Percentiles rank a stretch among this genome's conserved stretches.
phyloP scores from a whole-genome alignment of 2,888 invertebrate species.

The Pecten maximus region DNA sequence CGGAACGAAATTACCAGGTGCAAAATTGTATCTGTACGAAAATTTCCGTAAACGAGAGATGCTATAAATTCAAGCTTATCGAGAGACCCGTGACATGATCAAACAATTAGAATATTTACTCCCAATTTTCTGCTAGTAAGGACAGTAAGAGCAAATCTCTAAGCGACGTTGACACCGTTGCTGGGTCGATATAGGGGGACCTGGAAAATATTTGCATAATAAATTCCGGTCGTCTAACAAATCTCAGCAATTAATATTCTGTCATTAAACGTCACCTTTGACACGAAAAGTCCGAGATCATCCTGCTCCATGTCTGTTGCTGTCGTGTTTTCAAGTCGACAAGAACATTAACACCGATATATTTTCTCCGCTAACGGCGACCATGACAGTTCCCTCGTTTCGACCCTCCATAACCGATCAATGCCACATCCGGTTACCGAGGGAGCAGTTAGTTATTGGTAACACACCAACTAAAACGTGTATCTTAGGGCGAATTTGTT shows the following conservation, averaged over 20 bases:
- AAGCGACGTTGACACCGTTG: no score
- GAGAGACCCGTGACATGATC: neutral
- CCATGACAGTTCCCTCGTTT: constrained; percentile 15
- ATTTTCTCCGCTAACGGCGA: neutral
- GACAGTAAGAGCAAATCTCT: no score
- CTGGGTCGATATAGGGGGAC: neutral
- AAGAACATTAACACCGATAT: neutral
- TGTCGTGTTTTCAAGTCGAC: neutral
- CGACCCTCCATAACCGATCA: constrained; percentile 8
- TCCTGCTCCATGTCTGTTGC: neutral
- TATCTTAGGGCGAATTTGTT: no score
- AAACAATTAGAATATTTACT: neutral
- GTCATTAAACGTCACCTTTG: neutral
- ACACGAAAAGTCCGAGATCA: neutral
- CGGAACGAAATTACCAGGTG: neutral
- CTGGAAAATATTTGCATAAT: constrained; percentile 1
- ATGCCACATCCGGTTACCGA: neutral
- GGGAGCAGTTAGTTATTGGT: neutral
- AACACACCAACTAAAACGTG: no score
- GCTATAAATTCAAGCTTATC: neutral
- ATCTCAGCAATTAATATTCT: neutral
- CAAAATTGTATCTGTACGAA: neutral
- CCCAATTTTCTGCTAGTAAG: neutral
- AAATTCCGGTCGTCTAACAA: neutral
- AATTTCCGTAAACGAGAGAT: neutral